Conservation (phyloP, 1,140 invertebrate genomes). For the Camponotus floridanus region DNA sequence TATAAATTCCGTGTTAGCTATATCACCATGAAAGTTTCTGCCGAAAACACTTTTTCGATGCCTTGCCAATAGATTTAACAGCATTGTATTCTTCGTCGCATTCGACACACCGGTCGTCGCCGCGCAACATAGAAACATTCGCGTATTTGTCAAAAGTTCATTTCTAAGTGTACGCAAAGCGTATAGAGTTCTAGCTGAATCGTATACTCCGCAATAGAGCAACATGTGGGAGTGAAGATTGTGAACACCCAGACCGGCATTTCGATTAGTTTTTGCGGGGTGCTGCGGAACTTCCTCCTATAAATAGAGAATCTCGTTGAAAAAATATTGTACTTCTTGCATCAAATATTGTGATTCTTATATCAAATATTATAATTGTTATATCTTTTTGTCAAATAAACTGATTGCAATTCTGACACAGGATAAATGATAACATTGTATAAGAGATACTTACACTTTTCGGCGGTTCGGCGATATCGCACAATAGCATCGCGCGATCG, state of each 20-base stretch:
- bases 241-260: slow-evolving; percentile 87
- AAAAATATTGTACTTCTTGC: background rate
- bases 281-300: slow-evolving; percentile 79
- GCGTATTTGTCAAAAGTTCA: slow-evolving; percentile 91
- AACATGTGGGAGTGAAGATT: slow-evolving; percentile 94
- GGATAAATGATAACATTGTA: no score
- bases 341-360: background rate
- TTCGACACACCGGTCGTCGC: slow-evolving; percentile 90
- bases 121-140: slow-evolving; percentile 91
- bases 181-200: slow-evolving; percentile 92
- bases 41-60: slow-evolving; percentile 94
- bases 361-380: background rate
- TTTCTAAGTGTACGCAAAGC: slow-evolving; percentile 92
- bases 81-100: slow-evolving; percentile 85
- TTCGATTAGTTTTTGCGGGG: slow-evolving; percentile 80
- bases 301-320: slow-evolving; percentile 27
- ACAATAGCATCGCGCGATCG: slow-evolving; percentile 84
- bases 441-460: slow-evolving; percentile 73
- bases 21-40: slow-evolving; percentile 91
- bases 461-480: slow-evolving; percentile 79
- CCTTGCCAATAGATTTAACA: slow-evolving; percentile 90
- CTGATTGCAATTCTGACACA: background rate
- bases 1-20: slow-evolving; percentile 88
- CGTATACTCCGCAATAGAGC: slow-evolving; percentile 93
- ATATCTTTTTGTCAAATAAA: background rate